Conservation (phyloP, 2,113 vertebrate genomes). For the Catagonus wagneri region DNA sequence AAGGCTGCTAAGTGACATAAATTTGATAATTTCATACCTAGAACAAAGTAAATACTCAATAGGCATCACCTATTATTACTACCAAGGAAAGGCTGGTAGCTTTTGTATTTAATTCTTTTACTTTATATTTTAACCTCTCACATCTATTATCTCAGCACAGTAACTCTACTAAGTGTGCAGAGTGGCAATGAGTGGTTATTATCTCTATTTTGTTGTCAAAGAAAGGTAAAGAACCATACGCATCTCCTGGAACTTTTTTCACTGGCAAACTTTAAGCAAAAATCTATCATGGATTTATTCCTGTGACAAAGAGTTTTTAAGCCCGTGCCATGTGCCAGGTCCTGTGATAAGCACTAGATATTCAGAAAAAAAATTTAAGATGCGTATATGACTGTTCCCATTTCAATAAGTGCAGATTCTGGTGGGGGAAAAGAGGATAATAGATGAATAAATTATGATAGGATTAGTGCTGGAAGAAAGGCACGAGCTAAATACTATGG, state of each 20-base stretch:
- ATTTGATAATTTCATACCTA: background rate
- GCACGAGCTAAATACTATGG: background rate
- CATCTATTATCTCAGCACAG: background rate
- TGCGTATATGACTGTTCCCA: background rate
- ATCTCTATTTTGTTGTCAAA: constrained; percentile 31
- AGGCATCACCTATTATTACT: background rate
- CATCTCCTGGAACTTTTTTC: constrained; percentile 21
- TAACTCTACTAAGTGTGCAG: background rate
- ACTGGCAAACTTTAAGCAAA: constrained; percentile 43
- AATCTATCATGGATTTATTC: background rate
- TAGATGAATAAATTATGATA: background rate
- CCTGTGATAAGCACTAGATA: background rate
- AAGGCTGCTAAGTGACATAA: background rate
- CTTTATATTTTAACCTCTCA: background rate
- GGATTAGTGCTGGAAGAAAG: background rate
- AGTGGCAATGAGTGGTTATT: background rate
- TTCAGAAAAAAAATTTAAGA: background rate
- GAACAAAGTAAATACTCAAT: background rate
- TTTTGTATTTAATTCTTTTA: constrained; percentile 14
- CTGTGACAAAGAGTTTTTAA: background rate
- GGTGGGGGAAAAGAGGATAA: background rate
- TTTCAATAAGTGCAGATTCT: constrained; percentile 25
- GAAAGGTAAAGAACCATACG: background rate
- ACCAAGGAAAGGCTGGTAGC: background rate
- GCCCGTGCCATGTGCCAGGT: background rate